These are phyloP conservation scores for Lydus trimaculatus DNA, from an alignment of 2,888 invertebrate species.

Conservation along the genomic window DNA sequence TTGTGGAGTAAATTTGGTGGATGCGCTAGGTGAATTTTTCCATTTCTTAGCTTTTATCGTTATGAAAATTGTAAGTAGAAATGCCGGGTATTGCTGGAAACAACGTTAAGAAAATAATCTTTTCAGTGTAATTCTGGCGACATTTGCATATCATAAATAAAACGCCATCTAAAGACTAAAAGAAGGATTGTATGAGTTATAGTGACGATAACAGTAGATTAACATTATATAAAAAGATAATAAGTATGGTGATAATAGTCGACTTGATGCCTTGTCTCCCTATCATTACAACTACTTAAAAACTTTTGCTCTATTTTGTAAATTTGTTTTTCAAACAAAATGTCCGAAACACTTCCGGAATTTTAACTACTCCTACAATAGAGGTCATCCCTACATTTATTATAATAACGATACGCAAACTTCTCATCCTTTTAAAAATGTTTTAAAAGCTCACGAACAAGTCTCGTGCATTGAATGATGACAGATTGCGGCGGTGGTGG, in stretches of 20 bases:
- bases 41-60: not conserved
- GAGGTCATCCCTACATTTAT: constrained; percentile 47
- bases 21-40: not conserved
- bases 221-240: constrained; percentile 30
- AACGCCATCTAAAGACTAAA: constrained; percentile 32
- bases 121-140: constrained; percentile 29
- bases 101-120: constrained; percentile 13
- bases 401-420: constrained; percentile 48
- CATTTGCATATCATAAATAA: constrained; percentile 46
- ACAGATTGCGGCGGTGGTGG: constrained; percentile 41
- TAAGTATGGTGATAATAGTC: not conserved
- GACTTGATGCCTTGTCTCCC: not conserved
- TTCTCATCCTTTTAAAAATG: constrained; percentile 31
- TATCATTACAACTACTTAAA: constrained; percentile 26
- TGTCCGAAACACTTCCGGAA: constrained; percentile 54
- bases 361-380: constrained; percentile 54
- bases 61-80: not conserved
- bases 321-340: constrained; percentile 59
- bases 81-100: not conserved
- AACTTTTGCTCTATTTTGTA: constrained; percentile 57
- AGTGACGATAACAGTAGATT: constrained; percentile 31
- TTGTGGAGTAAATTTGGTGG: not conserved
- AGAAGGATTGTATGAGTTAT: not conserved
- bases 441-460: constrained; percentile 34
- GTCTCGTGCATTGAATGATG: constrained; percentile 50